These are phyloP conservation scores for Setophaga kirtlandii DNA, from an alignment of 2,113 vertebrate species.

Conservation along the genomic window DNA sequence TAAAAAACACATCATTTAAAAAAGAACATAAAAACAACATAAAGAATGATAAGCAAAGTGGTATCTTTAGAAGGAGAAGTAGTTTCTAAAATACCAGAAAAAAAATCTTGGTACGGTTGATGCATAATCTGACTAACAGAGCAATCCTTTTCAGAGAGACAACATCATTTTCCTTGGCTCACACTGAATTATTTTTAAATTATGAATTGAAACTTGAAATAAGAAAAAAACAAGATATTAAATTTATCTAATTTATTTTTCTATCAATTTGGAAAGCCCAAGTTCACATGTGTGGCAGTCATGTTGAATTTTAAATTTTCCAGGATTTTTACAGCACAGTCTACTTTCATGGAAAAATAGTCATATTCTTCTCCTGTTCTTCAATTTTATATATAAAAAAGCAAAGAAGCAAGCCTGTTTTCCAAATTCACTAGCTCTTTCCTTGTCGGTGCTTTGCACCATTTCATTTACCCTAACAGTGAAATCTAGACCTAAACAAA, in stretches of 20 bases:
- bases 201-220: not conserved
- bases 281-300: not conserved
- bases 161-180: not conserved
- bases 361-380: not conserved
- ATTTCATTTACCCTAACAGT: not conserved
- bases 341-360: not conserved
- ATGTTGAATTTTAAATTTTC: not conserved
- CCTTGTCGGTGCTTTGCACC: fast-evolving
- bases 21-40: not conserved
- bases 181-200: not conserved
- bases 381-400: not conserved
- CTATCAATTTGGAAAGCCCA: not conserved
- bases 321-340: fast-evolving
- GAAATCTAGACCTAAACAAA: not conserved
- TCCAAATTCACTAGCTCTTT: not conserved
- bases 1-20: fast-evolving
- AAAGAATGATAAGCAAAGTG: not conserved
- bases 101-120: fast-evolving
- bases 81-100: not conserved
- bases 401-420: not conserved
- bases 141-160: not conserved
- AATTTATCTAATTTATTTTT: not conserved
- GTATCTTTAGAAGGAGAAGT: not conserved
- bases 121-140: fast-evolving
- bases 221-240: not conserved